Conservation (phyloP, 1,140 invertebrate genomes). For the Lepeophtheirus salmonis region DNA sequence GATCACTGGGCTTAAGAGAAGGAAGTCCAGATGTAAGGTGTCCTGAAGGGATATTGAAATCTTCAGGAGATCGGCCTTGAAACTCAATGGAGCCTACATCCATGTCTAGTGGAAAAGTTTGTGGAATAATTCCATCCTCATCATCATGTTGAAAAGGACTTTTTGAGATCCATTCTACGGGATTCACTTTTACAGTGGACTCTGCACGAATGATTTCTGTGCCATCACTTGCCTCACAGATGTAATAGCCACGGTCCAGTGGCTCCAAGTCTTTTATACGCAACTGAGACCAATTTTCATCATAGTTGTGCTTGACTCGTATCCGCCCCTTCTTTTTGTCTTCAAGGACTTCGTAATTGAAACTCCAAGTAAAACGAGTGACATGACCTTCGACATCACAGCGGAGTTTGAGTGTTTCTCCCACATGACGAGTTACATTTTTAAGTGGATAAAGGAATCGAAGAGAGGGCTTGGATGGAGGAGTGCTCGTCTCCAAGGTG, state of each 20-base stretch:
- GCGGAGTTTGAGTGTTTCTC: conserved; percentile 38
- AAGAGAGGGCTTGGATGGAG: conserved; percentile 18
- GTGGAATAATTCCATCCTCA: conserved; percentile 8
- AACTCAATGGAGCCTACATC: background rate
- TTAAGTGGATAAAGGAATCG: conserved; percentile 29
- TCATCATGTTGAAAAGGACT: background rate
- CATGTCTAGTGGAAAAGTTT: conserved; percentile 8
- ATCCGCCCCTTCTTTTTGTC: conserved; percentile 33
- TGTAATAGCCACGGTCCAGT: conserved; percentile 46
- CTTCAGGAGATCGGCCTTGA: background rate
- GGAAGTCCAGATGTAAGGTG: conserved; percentile 2
- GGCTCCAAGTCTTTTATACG: conserved; percentile 40
- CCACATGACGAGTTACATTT: conserved; percentile 42
- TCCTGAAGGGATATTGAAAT: background rate
- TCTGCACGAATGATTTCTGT: conserved; percentile 39
- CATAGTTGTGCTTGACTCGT: conserved; percentile 28
- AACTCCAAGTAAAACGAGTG: conserved; percentile 40
- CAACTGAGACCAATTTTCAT: conserved; percentile 30
- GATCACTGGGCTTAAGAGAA: conserved; percentile 18
- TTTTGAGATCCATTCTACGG: conserved; percentile 23
- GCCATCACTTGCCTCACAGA: conserved; percentile 42
- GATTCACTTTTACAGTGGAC: conserved; percentile 38
- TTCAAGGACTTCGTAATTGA: conserved; percentile 42
- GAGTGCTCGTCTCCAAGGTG: background rate
- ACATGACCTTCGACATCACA: conserved; percentile 44